These are phyloP conservation scores for Apeltes quadracus DNA, from an alignment of 2,113 vertebrate species.

Conservation along the genomic window DNA sequence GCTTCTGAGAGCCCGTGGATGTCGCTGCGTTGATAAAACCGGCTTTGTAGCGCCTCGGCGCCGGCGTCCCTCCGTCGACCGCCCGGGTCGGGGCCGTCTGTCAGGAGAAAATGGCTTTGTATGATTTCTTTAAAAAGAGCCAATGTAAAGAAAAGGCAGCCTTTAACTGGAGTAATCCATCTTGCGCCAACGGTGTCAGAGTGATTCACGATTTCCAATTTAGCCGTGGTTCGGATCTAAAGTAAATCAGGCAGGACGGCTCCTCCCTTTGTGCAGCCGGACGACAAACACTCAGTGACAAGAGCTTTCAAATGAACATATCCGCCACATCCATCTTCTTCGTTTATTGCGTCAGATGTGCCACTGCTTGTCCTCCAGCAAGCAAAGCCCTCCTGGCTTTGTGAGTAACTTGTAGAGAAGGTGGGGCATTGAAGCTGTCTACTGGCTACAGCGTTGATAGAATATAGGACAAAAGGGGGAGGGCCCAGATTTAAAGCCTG, in stretches of 20 bases:
- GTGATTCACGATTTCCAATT: conserved; percentile 88
- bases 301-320: conserved; percentile 71
- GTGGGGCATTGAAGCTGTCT: conserved; percentile 23
- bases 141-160: conserved; percentile 75
- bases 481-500: conserved; percentile 22
- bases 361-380: conserved; percentile 65
- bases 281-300: conserved; percentile 68
- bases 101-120: conserved; percentile 72
- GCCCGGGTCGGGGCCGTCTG: conserved; percentile 65
- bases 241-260: conserved; percentile 79
- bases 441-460: conserved; percentile 39
- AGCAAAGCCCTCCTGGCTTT: conserved; percentile 62
- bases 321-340: conserved; percentile 77
- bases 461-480: conserved; percentile 41
- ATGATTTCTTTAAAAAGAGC: conserved; percentile 72
- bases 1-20: conserved; percentile 65
- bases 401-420: conserved; percentile 43
- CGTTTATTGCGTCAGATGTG: conserved; percentile 65
- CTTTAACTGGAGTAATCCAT: conserved; percentile 83
- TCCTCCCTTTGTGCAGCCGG: conserved; percentile 70
- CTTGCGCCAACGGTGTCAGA: conserved; percentile 77
- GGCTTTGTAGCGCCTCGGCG: conserved; percentile 64
- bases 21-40: conserved; percentile 58
- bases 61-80: conserved; percentile 47
- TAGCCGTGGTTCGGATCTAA: conserved; percentile 80